A percentile compares a stretch with the other conserved stretches of the same genome.
These are phyloP conservation scores for Dolichallabes microphthalmus DNA, from an alignment of 2,113 vertebrate species.

Conservation along the genomic window DNA sequence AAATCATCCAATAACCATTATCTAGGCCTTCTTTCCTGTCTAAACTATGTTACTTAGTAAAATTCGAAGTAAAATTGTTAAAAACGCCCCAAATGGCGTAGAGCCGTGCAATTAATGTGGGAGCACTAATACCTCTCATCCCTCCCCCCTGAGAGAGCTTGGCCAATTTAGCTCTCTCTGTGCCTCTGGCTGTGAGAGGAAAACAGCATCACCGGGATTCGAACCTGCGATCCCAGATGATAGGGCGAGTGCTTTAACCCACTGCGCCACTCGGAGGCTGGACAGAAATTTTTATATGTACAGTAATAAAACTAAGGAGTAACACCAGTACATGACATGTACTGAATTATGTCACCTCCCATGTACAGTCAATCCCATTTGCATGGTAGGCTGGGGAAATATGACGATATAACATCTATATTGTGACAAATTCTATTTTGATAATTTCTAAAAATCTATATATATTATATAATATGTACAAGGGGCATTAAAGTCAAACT, in stretches of 20 bases:
- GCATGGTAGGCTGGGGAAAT: background rate
- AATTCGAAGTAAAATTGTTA: background rate
- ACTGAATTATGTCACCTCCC: background rate
- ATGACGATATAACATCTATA: background rate
- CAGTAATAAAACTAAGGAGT: background rate
- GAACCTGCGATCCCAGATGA: too few relatives aligned
- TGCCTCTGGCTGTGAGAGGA: too few relatives aligned
- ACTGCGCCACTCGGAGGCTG: too few relatives aligned
- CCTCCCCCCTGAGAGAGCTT: too few relatives aligned
- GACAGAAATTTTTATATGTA: background rate
- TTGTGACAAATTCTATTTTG: background rate
- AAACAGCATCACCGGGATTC: too few relatives aligned
- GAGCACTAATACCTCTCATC: too few relatives aligned
- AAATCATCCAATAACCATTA: background rate
- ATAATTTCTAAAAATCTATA: background rate
- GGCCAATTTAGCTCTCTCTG: too few relatives aligned
- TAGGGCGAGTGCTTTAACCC: too few relatives aligned
- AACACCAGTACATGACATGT: background rate
- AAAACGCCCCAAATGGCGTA: too few relatives aligned
- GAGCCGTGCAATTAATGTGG: too few relatives aligned
- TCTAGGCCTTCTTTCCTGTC: background rate
- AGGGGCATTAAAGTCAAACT: too few relatives aligned
- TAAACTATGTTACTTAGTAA: background rate
- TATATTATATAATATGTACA: background rate
- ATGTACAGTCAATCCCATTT: background rate